These are phyloP conservation scores for Troides helena DNA, from an alignment of 2,888 invertebrate genomes.

Conservation along the genomic window DNA sequence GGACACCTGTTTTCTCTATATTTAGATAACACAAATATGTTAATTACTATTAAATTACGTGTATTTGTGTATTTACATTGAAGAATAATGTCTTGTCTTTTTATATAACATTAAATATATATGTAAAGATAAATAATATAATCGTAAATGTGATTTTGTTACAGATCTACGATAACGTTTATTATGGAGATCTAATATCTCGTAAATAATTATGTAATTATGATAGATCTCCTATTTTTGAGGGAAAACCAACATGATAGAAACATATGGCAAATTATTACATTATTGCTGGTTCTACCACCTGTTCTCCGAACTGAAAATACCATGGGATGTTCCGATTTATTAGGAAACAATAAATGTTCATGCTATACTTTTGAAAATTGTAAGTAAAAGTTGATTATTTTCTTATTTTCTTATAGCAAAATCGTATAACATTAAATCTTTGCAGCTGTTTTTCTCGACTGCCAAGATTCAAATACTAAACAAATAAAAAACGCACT, in stretches of 20 bases:
- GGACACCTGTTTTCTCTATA: background rate
- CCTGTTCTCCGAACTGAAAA: slow-evolving; percentile 73
- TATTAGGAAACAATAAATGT: slow-evolving; percentile 88
- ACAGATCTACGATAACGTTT: slow-evolving; percentile 50
- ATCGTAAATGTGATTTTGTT: slow-evolving; percentile 36
- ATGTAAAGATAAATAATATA: too few species aligned
- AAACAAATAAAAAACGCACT: slow-evolving; percentile 87
- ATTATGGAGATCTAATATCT: slow-evolving; percentile 54
- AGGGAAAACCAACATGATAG: slow-evolving; percentile 63
- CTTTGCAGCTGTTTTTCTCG: slow-evolving; percentile 86
- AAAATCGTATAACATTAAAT: slow-evolving; percentile 1
- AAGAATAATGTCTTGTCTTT: too few species aligned
- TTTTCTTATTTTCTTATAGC: background rate
- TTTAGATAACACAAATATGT: background rate
- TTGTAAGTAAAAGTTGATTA: slow-evolving; percentile 72
- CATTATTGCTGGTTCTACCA: slow-evolving; percentile 68
- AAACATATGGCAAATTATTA: slow-evolving; percentile 66
- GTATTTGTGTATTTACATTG: too few species aligned
- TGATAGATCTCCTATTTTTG: slow-evolving; percentile 68
- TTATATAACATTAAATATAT: too few species aligned
- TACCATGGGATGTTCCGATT: slow-evolving; percentile 84
- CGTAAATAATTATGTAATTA: slow-evolving; percentile 71
- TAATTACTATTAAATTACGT: too few species aligned
- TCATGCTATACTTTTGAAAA: slow-evolving; percentile 95
- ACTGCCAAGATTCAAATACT: slow-evolving; percentile 90